Conservation (phyloP, 2,113 vertebrate genomes). For the Murina feae region DNA sequence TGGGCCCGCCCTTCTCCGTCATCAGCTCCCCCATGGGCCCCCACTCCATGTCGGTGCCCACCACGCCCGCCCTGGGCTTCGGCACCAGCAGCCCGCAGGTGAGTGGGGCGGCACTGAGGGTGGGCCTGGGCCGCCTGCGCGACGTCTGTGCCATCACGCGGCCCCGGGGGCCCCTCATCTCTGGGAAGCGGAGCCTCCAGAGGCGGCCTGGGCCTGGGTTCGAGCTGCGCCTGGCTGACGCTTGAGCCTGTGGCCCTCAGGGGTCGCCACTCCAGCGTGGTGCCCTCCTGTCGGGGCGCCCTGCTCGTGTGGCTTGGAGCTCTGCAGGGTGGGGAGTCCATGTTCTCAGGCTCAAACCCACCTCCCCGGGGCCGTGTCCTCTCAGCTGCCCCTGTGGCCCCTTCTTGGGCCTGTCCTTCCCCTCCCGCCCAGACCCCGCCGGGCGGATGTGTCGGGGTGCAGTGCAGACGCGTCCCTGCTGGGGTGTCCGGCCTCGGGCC, state of each 20-base stretch:
- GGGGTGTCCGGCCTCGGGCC: neutral
- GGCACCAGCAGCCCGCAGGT: conserved; percentile 96
- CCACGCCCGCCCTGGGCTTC: conserved; percentile 90
- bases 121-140: neutral
- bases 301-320: neutral
- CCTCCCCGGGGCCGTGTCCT: neutral
- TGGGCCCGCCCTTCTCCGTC: conserved; percentile 96
- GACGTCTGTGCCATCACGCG: rapidly evolving
- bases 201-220: rapidly evolving
- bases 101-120: conserved; percentile 39
- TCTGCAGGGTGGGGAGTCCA: neutral
- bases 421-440: too few relatives aligned
- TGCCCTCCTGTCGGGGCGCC: too few relatives aligned
- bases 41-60: conserved; percentile 90
- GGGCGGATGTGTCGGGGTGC: neutral
- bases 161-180: rapidly evolving
- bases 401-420: neutral
- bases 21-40: conserved; percentile 97
- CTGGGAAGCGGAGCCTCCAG: rapidly evolving
- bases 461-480: rapidly evolving
- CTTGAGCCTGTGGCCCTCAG: neutral
- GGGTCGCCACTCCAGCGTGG: rapidly evolving
- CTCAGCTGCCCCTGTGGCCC: neutral
- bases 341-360: rapidly evolving
- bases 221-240: too few relatives aligned